A percentile compares a stretch with the other conserved stretches of the same genome.
Evolutionary conservation across 2,888 invertebrate species (phyloP).

Genomic region (Xanthostigma xanthostigma): DNA sequence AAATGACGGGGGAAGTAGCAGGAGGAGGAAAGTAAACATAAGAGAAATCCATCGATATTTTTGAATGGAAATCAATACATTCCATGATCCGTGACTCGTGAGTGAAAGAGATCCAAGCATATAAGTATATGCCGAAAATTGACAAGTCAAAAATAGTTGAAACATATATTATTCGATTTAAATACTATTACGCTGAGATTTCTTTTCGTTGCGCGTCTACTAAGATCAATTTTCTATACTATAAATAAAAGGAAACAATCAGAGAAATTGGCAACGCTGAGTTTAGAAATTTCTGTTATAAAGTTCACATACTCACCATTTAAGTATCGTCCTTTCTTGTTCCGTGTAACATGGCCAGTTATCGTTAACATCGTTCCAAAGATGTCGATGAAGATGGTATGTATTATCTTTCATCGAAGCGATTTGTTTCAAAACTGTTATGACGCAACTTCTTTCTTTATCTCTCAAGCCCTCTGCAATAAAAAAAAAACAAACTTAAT

Average conservation of each 20-base stretch:
- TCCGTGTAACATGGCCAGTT: slow-evolving; percentile 91
- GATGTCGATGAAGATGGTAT: slow-evolving; percentile 70
- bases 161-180: too few species aligned
- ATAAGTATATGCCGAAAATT: too few species aligned
- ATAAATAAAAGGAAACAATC: background rate
- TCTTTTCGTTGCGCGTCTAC: too few species aligned
- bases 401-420: slow-evolving; percentile 75
- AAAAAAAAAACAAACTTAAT: slow-evolving; percentile 6
- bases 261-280: background rate
- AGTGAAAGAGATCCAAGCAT: too few species aligned
- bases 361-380: slow-evolving; percentile 87
- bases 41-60: too few species aligned
- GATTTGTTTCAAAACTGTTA: slow-evolving; percentile 65
- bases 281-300: background rate
- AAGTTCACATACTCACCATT: slow-evolving; percentile 39
- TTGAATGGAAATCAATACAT: too few species aligned
- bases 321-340: slow-evolving; percentile 74
- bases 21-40: too few species aligned
- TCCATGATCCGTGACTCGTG: too few species aligned
- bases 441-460: slow-evolving; percentile 61
- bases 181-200: too few species aligned
- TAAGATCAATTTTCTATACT: background rate
- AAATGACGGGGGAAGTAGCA: too few species aligned
- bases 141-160: too few species aligned
- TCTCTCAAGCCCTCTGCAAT: slow-evolving; percentile 75